phyloP scores from a whole-genome alignment of 2,797 vertebrate genomes.

The Agapornis canus region DNA sequence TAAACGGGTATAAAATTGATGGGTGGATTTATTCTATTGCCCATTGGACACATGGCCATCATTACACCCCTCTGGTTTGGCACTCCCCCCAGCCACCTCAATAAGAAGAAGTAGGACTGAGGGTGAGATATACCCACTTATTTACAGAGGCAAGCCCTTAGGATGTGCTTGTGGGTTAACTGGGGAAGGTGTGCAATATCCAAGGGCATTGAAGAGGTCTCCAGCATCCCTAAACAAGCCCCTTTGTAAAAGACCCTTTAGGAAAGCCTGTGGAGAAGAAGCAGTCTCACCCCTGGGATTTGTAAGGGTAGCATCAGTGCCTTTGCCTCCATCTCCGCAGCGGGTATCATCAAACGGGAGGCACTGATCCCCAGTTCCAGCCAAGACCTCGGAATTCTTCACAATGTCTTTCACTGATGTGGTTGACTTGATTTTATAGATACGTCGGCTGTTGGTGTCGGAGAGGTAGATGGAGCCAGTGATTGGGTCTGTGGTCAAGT shows the following conservation, averaged over 20 bases:
- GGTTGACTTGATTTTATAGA: conserved; percentile 93
- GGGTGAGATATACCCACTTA: background rate
- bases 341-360: conserved; percentile 95
- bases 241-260: background rate
- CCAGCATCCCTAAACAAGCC: background rate
- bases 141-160: background rate
- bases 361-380: conserved; percentile 96
- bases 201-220: background rate
- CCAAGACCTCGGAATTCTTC: conserved; percentile 94
- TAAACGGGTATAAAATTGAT: background rate
- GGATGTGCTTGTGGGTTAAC: background rate
- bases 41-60: background rate
- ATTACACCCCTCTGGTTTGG: background rate
- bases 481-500: conserved; percentile 92
- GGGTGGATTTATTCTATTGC: background rate
- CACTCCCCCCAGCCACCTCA: background rate
- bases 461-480: conserved; percentile 91
- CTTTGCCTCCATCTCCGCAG: conserved; percentile 96
- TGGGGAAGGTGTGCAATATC: background rate
- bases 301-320: conserved; percentile 93
- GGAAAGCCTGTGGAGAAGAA: background rate
- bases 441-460: conserved; percentile 94
- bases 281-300: conserved; percentile 89
- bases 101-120: background rate
- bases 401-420: conserved; percentile 89